Percentiles rank a stretch among this genome's conserved stretches.
Conservation (phyloP, 2,888 invertebrate genomes). For the Melanargia galathea region DNA sequence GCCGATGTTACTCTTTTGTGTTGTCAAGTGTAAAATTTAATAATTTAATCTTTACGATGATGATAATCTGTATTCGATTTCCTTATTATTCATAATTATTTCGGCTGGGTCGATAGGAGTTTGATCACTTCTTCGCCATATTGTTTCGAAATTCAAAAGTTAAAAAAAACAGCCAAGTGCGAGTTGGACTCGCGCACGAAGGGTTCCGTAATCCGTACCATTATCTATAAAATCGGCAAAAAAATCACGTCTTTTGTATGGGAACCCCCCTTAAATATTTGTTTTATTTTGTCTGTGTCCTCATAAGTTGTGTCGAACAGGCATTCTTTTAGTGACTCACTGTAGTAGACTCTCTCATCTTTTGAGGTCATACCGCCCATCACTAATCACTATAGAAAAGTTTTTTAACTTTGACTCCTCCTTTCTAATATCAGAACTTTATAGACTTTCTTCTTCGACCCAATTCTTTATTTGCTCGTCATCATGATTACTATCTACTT, state of each 20-base stretch:
- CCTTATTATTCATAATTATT: too few species aligned
- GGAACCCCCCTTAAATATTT: too few species aligned
- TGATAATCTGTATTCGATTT: not conserved
- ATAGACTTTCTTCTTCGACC: slow-evolving; percentile 14
- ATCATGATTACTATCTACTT: not conserved
- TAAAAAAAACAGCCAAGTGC: too few species aligned
- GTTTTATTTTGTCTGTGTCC: not conserved
- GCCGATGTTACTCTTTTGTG: not conserved
- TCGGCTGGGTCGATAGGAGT: too few species aligned
- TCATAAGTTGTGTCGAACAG: not conserved
- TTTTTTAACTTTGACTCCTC: slow-evolving; percentile 7
- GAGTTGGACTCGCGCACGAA: too few species aligned
- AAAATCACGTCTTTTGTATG: too few species aligned
- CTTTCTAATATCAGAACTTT: not conserved
- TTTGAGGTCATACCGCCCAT: slow-evolving; percentile 4
- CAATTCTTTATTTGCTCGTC: not conserved
- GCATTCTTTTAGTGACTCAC: slow-evolving; percentile 14
- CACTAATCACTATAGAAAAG: slow-evolving; percentile 1
- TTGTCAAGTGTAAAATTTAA: too few species aligned
- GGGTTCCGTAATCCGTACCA: too few species aligned
- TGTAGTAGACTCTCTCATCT: slow-evolving; percentile 7
- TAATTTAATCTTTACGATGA: not conserved
- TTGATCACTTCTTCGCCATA: too few species aligned
- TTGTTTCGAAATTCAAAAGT: too few species aligned
- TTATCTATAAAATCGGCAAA: too few species aligned